phyloP scores from a whole-genome alignment of 1,140 invertebrate genomes.

The Mizuhopecten yessoensis region DNA sequence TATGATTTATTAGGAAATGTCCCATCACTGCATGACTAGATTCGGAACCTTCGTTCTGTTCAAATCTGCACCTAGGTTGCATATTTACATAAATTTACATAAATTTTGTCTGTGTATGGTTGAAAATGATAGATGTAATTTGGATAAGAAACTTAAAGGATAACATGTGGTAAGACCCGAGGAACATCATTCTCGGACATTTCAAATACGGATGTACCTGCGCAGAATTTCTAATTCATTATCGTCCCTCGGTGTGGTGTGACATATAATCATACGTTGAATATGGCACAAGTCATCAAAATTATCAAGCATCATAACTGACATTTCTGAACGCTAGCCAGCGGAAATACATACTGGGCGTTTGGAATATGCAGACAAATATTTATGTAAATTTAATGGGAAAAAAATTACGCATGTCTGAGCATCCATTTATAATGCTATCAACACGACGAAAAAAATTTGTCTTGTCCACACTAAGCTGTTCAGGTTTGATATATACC shows the following conservation, averaged over 20 bases:
- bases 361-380: slow-evolving; percentile 16
- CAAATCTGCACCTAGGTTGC: background rate
- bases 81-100: slow-evolving; percentile 29
- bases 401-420: background rate
- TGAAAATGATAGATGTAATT: background rate
- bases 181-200: background rate
- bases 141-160: background rate
- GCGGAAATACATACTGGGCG: slow-evolving; percentile 26
- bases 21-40: background rate
- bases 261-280: background rate
- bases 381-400: background rate
- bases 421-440: background rate
- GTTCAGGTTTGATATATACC: background rate
- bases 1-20: background rate
- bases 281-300: background rate
- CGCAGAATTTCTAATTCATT: background rate
- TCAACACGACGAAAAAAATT: background rate
- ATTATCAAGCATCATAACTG: background rate
- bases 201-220: background rate
- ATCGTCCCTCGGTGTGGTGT: background rate
- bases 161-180: background rate
- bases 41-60: background rate
- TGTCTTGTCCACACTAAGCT: background rate
- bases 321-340: background rate
- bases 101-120: slow-evolving; percentile 8